Conservation (phyloP, 1,140 invertebrate species). For the Calephelis nemesis region DNA sequence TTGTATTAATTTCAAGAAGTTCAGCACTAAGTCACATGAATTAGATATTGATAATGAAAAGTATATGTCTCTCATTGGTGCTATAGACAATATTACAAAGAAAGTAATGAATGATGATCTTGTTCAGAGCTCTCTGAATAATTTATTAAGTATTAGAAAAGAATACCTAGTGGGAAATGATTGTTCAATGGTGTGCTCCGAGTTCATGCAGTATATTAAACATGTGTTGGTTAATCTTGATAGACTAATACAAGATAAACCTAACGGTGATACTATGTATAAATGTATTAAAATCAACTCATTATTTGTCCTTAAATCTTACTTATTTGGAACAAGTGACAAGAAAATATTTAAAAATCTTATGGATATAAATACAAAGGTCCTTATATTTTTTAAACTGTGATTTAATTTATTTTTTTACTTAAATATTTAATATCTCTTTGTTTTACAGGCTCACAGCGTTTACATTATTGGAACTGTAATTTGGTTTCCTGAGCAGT, state of each 20-base stretch:
- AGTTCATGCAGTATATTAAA: constrained; percentile 86
- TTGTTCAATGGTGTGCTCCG: constrained; percentile 82
- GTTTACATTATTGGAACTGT: constrained; percentile 87
- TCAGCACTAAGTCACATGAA: constrained; percentile 35
- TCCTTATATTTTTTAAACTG: constrained; percentile 41
- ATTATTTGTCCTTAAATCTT: constrained; percentile 85
- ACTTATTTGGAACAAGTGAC: constrained; percentile 88
- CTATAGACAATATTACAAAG: constrained; percentile 53
- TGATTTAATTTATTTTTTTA: constrained; percentile 1
- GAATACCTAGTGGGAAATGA: constrained; percentile 81
- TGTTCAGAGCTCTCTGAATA: constrained; percentile 80
- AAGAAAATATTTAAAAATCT: constrained; percentile 88
- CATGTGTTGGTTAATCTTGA: constrained; percentile 83
- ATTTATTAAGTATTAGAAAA: constrained; percentile 82
- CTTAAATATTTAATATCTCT: constrained; percentile 23
- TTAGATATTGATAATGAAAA: constrained; percentile 47
- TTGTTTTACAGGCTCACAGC: constrained; percentile 81
- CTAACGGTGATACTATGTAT: constrained; percentile 79
- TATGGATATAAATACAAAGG: constrained; percentile 88
- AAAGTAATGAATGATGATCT: constrained; percentile 74
- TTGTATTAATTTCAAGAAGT: constrained; percentile 47
- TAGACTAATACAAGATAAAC: constrained; percentile 78
- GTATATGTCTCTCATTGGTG: constrained; percentile 48
- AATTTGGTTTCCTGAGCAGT: constrained; percentile 90
- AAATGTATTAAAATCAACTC: constrained; percentile 87